Evolutionary conservation across 2,113 vertebrate species (phyloP).

Genomic region (Anhinga rufa): DNA sequence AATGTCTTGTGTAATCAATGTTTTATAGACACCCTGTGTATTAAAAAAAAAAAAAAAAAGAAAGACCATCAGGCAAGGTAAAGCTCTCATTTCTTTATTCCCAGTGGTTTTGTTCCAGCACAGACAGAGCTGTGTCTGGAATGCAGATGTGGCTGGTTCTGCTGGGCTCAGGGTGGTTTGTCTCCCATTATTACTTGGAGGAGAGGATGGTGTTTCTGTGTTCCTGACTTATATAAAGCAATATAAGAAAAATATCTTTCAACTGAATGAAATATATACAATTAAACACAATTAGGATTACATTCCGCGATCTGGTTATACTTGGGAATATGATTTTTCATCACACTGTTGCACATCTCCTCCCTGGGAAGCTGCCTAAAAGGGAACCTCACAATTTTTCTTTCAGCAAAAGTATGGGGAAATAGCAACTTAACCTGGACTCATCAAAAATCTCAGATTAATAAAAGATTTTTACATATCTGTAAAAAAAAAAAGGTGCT

Average conservation of each 20-base stretch:
- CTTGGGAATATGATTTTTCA: background rate
- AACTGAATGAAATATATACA: background rate
- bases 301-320: background rate
- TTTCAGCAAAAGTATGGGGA: background rate
- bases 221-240: background rate
- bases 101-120: background rate
- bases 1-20: background rate
- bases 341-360: background rate
- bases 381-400: background rate
- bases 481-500: background rate
- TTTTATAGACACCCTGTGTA: background rate
- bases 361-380: background rate
- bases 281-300: background rate
- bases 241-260: background rate
- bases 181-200: background rate
- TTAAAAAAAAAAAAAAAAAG: no score
- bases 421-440: background rate
- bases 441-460: background rate
- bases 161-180: background rate
- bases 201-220: background rate
- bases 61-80: background rate
- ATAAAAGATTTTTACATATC: background rate
- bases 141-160: background rate
- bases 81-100: background rate
- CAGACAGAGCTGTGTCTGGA: background rate